These are phyloP conservation scores for Gephyroberyx darwinii DNA, from an alignment of 2,797 vertebrate species.

Conservation along the genomic window DNA sequence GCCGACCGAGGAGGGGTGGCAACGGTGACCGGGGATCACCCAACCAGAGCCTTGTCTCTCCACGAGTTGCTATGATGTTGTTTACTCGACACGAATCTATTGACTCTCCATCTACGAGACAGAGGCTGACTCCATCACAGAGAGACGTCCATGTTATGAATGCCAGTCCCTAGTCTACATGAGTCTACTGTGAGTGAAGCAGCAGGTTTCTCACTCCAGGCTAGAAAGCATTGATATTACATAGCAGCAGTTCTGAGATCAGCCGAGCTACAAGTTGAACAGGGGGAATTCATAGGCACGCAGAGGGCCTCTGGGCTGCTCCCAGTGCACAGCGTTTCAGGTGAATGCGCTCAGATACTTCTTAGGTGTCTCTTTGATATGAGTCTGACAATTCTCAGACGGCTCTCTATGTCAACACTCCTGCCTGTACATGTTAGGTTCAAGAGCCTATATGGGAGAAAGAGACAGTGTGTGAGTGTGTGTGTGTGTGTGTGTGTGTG, in stretches of 20 bases:
- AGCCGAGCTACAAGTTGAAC: constrained; percentile 37
- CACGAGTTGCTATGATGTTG: constrained; percentile 19
- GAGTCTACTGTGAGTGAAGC: not conserved
- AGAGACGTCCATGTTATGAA: not conserved
- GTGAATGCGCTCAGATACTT: constrained; percentile 45
- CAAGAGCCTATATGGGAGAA: constrained; percentile 33
- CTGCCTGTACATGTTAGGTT: constrained; percentile 29
- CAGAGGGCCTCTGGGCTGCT: constrained; percentile 48
- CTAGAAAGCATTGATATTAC: constrained; percentile 48
- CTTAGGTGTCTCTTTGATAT: constrained; percentile 57
- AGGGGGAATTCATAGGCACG: constrained; percentile 23
- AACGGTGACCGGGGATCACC: constrained; percentile 23
- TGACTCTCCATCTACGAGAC: not conserved
- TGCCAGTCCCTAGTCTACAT: not conserved
- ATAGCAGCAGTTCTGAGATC: constrained; percentile 40
- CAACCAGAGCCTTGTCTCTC: constrained; percentile 18
- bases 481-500: not conserved
- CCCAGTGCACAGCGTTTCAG: constrained; percentile 45
- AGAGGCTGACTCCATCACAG: constrained; percentile 1
- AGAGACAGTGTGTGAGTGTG: constrained; percentile 21
- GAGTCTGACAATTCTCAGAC: constrained; percentile 48
- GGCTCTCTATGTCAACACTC: constrained; percentile 54
- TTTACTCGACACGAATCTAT: constrained; percentile 5
- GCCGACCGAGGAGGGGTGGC: constrained; percentile 11
- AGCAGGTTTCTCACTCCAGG: constrained; percentile 24